Evolutionary conservation across 2,113 vertebrate species (phyloP), one percentile per base, ranked within the genome.

Genomic region (Cheirogaleus medius): DNA sequence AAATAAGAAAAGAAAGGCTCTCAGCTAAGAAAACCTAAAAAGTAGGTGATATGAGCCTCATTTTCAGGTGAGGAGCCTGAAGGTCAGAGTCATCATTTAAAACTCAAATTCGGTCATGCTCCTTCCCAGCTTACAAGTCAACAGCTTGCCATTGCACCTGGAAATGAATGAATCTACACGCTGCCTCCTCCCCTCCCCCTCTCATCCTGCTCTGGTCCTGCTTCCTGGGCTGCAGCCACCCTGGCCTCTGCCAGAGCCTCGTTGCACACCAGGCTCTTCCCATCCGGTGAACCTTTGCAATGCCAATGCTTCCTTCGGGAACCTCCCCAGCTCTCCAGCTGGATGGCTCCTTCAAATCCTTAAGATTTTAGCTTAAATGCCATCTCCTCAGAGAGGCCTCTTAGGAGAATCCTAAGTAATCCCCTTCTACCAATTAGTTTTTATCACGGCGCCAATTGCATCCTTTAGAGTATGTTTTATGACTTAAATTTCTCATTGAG

Each of bases 381-480:
- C 63, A 76, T 83, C 78, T 87, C 87, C 66, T 85, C 10, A 3
- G 74, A 97, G 68, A 95, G 25, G 21, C 73, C 86, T 94, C 86
- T 95, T 88, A 73, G 63, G 63, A 94, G 78, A 87, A 69, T 87
- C 78, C 64, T 74, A 44, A 91, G 56, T 93, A 78, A 92, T 91
- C 63, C 37, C 52, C 56, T 84, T 68, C 68, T 73, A 58, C 73
- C 63, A 89, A 32, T 93, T 86, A 90, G 82, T 85, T 77, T 87
- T 92, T 73, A 86, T 83, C 76, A 86, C 5, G 37, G 44, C 14
- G 20, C 89, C n/a, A 23, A 78, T 56, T 86, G 47, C 80, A 60
- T 92, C 56, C n/a, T 85, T 69, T 37, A 7, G 14, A n/a, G 58
- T 13, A 25, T 1, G 0, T 74, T 84, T 78, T 52, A 18, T 25